A percentile compares a stretch with the other conserved stretches of the same genome.
Conservation (phyloP, 1,140 invertebrate genomes). For the Gonioctena quinquepunctata region DNA sequence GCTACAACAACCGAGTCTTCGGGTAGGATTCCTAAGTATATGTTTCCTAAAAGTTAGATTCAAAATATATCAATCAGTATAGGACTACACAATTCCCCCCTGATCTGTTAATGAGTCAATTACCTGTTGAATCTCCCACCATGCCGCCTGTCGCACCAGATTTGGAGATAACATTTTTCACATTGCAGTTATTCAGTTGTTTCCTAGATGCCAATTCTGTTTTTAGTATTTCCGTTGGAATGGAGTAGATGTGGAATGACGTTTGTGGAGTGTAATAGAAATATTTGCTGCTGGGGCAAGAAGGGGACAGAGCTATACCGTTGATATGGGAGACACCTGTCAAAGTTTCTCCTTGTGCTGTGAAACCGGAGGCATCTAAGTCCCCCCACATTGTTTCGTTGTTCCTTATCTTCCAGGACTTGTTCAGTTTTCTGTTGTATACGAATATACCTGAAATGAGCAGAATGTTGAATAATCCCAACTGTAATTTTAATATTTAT, state of each 20-base stretch:
- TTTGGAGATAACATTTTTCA: constrained; percentile 63
- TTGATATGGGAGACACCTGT: constrained; percentile 61
- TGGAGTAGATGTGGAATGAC: constrained; percentile 64
- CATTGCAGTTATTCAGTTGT: constrained; percentile 39
- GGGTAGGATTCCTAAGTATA: constrained; percentile 68
- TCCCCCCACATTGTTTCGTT: constrained; percentile 62
- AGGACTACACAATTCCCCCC: too few relatives aligned
- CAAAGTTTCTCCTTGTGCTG: constrained; percentile 61
- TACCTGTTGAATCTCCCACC: constrained; percentile 67
- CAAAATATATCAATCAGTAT: constrained; percentile 72
- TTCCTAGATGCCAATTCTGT: constrained; percentile 55
- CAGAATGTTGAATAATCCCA: not conserved
- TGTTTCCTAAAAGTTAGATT: constrained; percentile 62
- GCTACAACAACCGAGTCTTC: constrained; percentile 67
- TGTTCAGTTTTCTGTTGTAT: constrained; percentile 62
- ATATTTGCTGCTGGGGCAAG: constrained; percentile 52
- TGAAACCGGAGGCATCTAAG: constrained; percentile 60
- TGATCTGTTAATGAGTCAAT: too few relatives aligned
- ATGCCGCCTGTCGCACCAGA: constrained; percentile 68
- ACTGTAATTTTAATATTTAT: too few relatives aligned
- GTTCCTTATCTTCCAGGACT: constrained; percentile 69
- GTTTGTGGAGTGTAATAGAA: constrained; percentile 68
- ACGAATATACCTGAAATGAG: constrained; percentile 61
- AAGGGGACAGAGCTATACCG: constrained; percentile 68
- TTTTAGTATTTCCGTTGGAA: constrained; percentile 61